Percentiles rank a stretch among this genome's conserved stretches.
phyloP scores from a whole-genome alignment of 2,113 vertebrate species.

The Podarcis muralis region DNA sequence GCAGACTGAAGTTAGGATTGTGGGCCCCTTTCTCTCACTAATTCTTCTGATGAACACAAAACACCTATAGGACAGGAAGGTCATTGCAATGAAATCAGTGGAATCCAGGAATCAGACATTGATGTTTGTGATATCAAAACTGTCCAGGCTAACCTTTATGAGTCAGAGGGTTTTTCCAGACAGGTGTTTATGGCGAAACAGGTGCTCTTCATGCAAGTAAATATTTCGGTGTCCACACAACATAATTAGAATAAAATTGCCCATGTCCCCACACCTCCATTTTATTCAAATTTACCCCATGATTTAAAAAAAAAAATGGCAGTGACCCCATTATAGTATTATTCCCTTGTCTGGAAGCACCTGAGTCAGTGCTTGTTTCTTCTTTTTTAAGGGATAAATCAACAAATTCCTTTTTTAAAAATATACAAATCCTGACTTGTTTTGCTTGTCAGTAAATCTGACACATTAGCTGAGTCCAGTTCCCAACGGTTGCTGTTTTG shows the following conservation, averaged over 20 bases:
- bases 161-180: too few species aligned
- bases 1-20: neutral
- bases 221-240: too few species aligned
- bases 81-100: neutral
- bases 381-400: neutral
- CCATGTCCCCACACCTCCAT: too few species aligned
- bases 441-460: neutral
- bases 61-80: neutral
- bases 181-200: too few species aligned
- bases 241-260: too few species aligned
- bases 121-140: neutral
- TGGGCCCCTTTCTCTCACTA: neutral
- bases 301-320: neutral
- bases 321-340: neutral
- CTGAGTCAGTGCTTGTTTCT: neutral
- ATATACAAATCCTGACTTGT: neutral
- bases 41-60: neutral
- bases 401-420: neutral
- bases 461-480: neutral
- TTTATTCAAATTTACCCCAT: neutral
- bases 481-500: too few species aligned
- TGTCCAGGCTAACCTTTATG: neutral
- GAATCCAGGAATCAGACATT: too few species aligned
- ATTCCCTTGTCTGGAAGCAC: too few species aligned
- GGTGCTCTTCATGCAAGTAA: too few species aligned